These are phyloP conservation scores for Plebejus anna DNA, from an alignment of 2,888 invertebrate species.

Conservation along the genomic window DNA sequence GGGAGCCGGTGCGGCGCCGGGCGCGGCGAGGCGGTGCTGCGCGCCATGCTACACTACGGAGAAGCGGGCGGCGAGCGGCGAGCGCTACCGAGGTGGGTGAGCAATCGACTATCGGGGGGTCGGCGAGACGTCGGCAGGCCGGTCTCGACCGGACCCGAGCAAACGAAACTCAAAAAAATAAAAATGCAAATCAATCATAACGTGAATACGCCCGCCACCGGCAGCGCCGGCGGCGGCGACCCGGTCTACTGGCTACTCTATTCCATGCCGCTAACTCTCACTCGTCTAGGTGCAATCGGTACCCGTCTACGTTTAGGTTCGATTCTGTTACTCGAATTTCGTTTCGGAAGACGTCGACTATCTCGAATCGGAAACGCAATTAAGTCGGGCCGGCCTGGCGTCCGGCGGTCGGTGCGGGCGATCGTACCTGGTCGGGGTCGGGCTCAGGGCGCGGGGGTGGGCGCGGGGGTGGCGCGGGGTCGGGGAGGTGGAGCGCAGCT, in stretches of 20 bases:
- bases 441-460: constrained; percentile 87
- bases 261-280: constrained; percentile 24
- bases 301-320: constrained; percentile 5
- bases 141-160: constrained; percentile 47
- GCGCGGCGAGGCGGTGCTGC: constrained; percentile 42
- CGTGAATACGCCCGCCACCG: constrained; percentile 45
- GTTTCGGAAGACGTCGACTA: background rate
- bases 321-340: background rate
- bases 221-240: constrained; percentile 8
- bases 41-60: constrained; percentile 69
- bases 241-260: constrained; percentile 18
- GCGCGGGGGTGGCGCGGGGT: constrained; percentile 86
- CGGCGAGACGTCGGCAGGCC: constrained; percentile 36
- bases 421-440: constrained; percentile 91
- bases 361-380: background rate
- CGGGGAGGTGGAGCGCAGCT: constrained; percentile 92
- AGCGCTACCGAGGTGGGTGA: constrained; percentile 7
- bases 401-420: background rate
- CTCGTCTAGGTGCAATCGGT: constrained; percentile 20
- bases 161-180: constrained; percentile 54
- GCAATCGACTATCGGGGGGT: constrained; percentile 33
- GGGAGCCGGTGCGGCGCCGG: background rate
- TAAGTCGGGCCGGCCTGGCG: background rate
- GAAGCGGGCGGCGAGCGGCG: constrained; percentile 46
- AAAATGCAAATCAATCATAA: constrained; percentile 65